Conservation (phyloP, 2,797 vertebrate genomes). For the Parauchenoglanis punctatus region DNA sequence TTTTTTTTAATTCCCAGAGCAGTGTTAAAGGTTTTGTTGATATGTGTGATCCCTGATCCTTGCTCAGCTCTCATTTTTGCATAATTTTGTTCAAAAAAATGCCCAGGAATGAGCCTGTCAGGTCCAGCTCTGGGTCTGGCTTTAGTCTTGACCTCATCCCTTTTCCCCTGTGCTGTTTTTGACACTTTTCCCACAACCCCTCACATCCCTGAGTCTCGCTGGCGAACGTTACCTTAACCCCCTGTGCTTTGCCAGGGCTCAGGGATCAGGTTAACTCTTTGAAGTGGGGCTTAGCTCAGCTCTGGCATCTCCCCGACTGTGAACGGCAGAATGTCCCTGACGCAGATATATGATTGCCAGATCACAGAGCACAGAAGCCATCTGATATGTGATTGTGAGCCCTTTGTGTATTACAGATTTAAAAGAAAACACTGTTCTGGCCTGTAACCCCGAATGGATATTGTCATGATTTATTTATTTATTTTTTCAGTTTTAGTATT, state of each 20-base stretch:
- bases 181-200: slow-evolving; percentile 57
- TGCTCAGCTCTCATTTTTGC: neutral
- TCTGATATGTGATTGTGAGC: slow-evolving; percentile 31
- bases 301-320: slow-evolving; percentile 46
- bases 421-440: neutral
- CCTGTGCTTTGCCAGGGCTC: slow-evolving; percentile 45
- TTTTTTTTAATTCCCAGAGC: neutral
- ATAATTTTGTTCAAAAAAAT: neutral
- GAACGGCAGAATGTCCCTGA: slow-evolving; percentile 40
- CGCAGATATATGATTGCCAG: slow-evolving; percentile 50
- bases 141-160: slow-evolving; percentile 48
- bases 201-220: slow-evolving; percentile 41
- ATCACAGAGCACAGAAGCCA: slow-evolving; percentile 48
- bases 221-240: slow-evolving; percentile 48
- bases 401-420: slow-evolving; percentile 18
- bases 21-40: neutral
- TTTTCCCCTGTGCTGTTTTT: slow-evolving; percentile 29
- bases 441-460: neutral
- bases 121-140: slow-evolving; percentile 21
- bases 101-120: neutral
- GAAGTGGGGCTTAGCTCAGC: slow-evolving; percentile 54
- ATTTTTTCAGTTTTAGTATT: neutral
- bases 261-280: slow-evolving; percentile 63
- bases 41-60: slow-evolving; percentile 7
- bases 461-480: neutral